phyloP scores from a whole-genome alignment of 2,797 vertebrate species.

The Setipinna tenuifilis region DNA sequence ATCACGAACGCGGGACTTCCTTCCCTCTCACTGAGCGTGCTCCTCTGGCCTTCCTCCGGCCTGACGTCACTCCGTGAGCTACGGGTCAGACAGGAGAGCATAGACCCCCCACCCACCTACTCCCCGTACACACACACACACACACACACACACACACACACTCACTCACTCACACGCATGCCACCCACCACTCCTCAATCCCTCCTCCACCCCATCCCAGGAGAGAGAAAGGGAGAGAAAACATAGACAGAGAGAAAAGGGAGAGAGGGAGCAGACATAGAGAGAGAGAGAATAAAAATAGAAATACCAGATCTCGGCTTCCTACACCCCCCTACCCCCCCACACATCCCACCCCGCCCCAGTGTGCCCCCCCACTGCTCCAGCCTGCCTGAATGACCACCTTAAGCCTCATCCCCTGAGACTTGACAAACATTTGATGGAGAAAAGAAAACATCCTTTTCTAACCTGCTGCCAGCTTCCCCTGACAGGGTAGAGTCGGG shows the following conservation, averaged over 20 bases:
- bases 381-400: slow-evolving; percentile 43
- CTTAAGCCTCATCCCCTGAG: slow-evolving; percentile 49
- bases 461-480: slow-evolving; percentile 67
- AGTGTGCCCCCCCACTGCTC: slow-evolving; percentile 26
- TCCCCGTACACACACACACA: too few species aligned
- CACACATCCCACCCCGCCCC: slow-evolving; percentile 20
- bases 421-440: slow-evolving; percentile 67
- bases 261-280: background rate
- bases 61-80: slow-evolving; percentile 53
- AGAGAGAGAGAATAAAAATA: slow-evolving; percentile 16
- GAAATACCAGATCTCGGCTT: slow-evolving; percentile 38
- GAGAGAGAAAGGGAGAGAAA: slow-evolving; percentile 44
- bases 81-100: slow-evolving; percentile 58
- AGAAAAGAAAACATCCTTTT: slow-evolving; percentile 75
- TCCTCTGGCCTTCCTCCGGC: slow-evolving; percentile 47
- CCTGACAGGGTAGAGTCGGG: slow-evolving; percentile 62
- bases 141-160: too few species aligned
- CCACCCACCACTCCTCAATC: slow-evolving; percentile 42
- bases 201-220: slow-evolving; percentile 38
- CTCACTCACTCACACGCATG: too few species aligned
- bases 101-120: slow-evolving; percentile 48
- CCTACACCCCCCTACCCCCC: slow-evolving; percentile 55
- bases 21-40: slow-evolving; percentile 39
- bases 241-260: too few species aligned
- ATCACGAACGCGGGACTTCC: slow-evolving; percentile 50